Evolutionary conservation across 2,888 invertebrate species (phyloP).

Genomic region (Scaptodrosophila latifasciaeformis): DNA sequence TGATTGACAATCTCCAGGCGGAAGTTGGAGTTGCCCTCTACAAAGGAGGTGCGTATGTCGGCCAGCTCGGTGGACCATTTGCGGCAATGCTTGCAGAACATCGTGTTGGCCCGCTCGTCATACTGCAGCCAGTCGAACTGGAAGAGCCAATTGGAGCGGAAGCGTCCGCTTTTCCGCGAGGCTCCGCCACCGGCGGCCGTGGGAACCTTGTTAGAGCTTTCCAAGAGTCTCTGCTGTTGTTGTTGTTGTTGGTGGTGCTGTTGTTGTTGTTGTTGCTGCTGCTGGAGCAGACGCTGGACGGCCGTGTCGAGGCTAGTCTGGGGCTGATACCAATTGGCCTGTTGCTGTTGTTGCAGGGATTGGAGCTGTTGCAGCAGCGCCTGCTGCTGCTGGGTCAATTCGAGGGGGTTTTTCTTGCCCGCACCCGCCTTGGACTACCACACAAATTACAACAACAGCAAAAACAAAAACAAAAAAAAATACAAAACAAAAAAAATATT

Average conservation of each 20-base stretch:
- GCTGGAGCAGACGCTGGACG: slow-evolving; percentile 56
- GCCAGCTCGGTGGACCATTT: slow-evolving; percentile 83
- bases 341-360: slow-evolving; percentile 60
- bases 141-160: slow-evolving; percentile 81
- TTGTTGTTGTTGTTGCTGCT: slow-evolving; percentile 74
- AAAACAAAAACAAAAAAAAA: slow-evolving; percentile 36
- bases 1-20: slow-evolving; percentile 86
- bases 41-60: slow-evolving; percentile 85
- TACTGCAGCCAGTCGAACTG: slow-evolving; percentile 84
- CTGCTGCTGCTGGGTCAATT: slow-evolving; percentile 54
- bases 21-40: slow-evolving; percentile 86
- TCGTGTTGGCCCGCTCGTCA: slow-evolving; percentile 80
- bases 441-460: slow-evolving; percentile 19
- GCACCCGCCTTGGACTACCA: background rate
- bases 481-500: slow-evolving; percentile 33
- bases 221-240: slow-evolving; percentile 17
- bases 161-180: slow-evolving; percentile 79
- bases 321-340: slow-evolving; percentile 49
- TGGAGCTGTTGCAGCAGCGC: slow-evolving; percentile 66
- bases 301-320: slow-evolving; percentile 57
- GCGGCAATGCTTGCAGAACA: slow-evolving; percentile 85
- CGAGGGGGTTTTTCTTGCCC: too few species aligned
- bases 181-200: slow-evolving; percentile 10
- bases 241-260: too few species aligned
- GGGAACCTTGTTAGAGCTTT: slow-evolving; percentile 47